Base-by-base conservation (phyloP, 2,113 vertebrate species). In the Maylandia zebra region DNA sequence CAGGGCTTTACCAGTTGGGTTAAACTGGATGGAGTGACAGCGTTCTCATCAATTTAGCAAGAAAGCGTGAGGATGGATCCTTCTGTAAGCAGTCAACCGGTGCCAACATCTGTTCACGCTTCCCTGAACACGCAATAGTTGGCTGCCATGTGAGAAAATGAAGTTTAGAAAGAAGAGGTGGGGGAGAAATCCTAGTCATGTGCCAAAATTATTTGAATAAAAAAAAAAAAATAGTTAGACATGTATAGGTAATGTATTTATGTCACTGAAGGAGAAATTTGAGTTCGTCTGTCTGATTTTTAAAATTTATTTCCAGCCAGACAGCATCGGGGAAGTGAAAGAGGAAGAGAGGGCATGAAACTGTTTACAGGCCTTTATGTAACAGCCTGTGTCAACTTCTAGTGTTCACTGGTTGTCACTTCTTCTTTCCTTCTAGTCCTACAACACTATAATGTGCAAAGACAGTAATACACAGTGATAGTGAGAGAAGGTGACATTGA, bases 61-160 rank as follows among this genome's bases (percentile, higher is more conserved):
- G 83, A 85, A 87, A 90, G 38, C 32, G n/a, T 36, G 64, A 88
- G 86, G 89, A 94, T 32, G 87, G 83, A 90, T 88, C 84, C 87
- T 66, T 86, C 86, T 85, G 89, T 86, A 90, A 93, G 94, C 90
- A 8, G 82, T 84, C 90, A 81, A 61, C 81, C 80, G 1, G 43
- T 34, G 81, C 89, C 80, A 83, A 91, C 94, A 92, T 95, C 91
- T 92, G 91, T 95, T 93, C 90, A 94, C 83, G 91, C 94, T 93
- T 83, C 71, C 92, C 85, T 92, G 93, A 95, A 91, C 95, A 94
- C 89, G 93, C 94, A 93, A 93, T 93, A 86, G 90, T 91, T 88
- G 32, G 81, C 89, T 85, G 76, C 86, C 14, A 13, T 83, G 87
- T 79, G 78, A 74, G 84, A 85, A 89, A 90, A 88, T 89, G 86